Percentiles rank a stretch among this genome's conserved stretches.
Evolutionary conservation across 2,113 vertebrate genomes (phyloP).

Genomic region (Brachypodius melanocephalos): DNA sequence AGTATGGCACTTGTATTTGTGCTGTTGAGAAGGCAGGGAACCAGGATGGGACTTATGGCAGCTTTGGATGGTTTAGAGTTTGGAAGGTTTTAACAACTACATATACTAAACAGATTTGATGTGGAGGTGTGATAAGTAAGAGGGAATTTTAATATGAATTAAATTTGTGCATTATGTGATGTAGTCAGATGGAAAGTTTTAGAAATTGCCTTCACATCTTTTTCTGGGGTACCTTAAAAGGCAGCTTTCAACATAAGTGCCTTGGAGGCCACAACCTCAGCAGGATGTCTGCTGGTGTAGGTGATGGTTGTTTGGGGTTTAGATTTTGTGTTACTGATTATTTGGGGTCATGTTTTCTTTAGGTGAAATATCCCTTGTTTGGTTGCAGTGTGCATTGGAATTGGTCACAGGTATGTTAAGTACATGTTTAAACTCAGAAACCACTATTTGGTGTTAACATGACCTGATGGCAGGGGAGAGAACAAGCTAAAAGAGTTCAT

Average conservation of each 20-base stretch:
- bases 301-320: not conserved
- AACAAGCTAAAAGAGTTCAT: not conserved
- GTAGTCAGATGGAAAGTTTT: not conserved
- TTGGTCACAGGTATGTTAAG: not conserved
- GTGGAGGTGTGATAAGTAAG: not conserved
- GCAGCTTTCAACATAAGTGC: not conserved
- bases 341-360: not conserved
- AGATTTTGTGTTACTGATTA: not conserved
- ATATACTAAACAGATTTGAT: not conserved
- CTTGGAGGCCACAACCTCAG: accelerated
- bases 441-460: not conserved
- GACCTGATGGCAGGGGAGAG: accelerated
- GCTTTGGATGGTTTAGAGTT: not conserved
- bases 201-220: not conserved
- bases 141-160: not conserved
- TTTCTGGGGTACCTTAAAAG: not conserved
- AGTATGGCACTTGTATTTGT: not conserved
- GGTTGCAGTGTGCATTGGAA: not conserved
- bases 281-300: not conserved
- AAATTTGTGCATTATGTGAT: not conserved
- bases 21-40: not conserved
- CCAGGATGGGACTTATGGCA: not conserved
- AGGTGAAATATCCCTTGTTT: not conserved
- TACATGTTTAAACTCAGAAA: not conserved
- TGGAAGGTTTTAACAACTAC: not conserved